Evolutionary conservation across 1,140 invertebrate genomes (phyloP), one percentile per base, ranked within the genome.

Genomic region (Drosophila pandora): DNA sequence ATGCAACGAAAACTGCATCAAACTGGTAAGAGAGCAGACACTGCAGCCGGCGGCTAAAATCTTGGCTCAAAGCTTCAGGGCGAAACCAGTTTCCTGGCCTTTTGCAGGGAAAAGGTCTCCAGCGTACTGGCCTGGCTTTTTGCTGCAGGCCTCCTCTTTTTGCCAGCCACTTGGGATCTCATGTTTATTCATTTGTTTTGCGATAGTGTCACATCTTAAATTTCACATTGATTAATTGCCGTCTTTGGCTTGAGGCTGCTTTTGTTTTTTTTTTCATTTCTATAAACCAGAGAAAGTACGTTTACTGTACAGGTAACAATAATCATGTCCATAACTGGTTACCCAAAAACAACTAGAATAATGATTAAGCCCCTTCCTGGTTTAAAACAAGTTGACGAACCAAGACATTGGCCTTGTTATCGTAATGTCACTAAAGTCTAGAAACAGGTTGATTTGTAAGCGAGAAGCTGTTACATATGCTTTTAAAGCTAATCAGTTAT

Each of bases 61-160:
- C n/a, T 45, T 65, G 49, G 45, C 70, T 76, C 32, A 53, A 60
- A 17, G 39, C 57, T 28, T 37, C 10, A 34, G 55, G 56, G 59
- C 57, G 34, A 78, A 87, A 88, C 84, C 32, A 77, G 83, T 88
- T 88, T 79, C 41, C 55, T 58, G 67, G 74, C 68, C 79, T 64
- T 77, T 82, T 62, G 57, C 41, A 43, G 61, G 55, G 71, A 52
- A 64, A 74, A 70, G 67, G 67, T 65, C 61, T 57, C 56, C 43
- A 8, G 47, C 41, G 55, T 45, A 58, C 34, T 67, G 56, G 50
- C 54, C 61, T 70, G 60, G 37, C 37, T 61, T 65, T 57, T 56
- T 30, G 43, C 37, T 13, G n/a, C 25, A 34, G n/a, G 30, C 43
- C 10, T 28, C 34, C 55, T 60, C 47, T 67, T 69, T 37, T 12